Evolutionary conservation across 1,140 invertebrate genomes (phyloP).

Genomic region (Ceratoteleas bidentatus): DNA sequence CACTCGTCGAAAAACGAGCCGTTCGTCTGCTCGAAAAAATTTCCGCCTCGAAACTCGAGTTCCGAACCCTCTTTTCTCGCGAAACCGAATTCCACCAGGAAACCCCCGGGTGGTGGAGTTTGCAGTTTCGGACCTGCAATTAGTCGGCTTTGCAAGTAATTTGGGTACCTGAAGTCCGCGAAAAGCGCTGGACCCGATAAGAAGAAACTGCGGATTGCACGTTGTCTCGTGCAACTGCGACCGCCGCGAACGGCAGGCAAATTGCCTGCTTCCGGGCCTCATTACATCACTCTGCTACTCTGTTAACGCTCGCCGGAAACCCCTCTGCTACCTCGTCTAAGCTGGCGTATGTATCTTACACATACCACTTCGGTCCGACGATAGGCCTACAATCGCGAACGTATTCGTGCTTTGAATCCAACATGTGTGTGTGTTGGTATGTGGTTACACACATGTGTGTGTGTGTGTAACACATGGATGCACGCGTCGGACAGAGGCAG

Average conservation of each 20-base stretch:
- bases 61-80: too few relatives aligned
- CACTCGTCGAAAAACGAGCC: neutral
- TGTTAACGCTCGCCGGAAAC: constrained; percentile 82
- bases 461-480: constrained; percentile 10
- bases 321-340: constrained; percentile 80
- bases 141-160: neutral
- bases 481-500: constrained; percentile 12
- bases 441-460: too few relatives aligned
- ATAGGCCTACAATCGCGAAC: constrained; percentile 65
- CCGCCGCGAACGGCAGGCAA: constrained; percentile 76
- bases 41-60: neutral
- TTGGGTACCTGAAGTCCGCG: constrained; percentile 54
- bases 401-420: constrained; percentile 53
- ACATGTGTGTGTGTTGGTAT: constrained; percentile 19
- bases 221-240: constrained; percentile 80
- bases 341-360: constrained; percentile 72
- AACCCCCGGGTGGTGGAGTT: too few relatives aligned
- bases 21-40: neutral
- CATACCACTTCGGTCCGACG: constrained; percentile 73
- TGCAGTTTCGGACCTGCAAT: neutral
- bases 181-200: constrained; percentile 71
- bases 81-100: too few relatives aligned
- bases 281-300: constrained; percentile 83
- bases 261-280: constrained; percentile 82
- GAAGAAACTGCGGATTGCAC: constrained; percentile 74